phyloP scores from a whole-genome alignment of 2,888 invertebrate species.

The Folsomia manolachei region DNA sequence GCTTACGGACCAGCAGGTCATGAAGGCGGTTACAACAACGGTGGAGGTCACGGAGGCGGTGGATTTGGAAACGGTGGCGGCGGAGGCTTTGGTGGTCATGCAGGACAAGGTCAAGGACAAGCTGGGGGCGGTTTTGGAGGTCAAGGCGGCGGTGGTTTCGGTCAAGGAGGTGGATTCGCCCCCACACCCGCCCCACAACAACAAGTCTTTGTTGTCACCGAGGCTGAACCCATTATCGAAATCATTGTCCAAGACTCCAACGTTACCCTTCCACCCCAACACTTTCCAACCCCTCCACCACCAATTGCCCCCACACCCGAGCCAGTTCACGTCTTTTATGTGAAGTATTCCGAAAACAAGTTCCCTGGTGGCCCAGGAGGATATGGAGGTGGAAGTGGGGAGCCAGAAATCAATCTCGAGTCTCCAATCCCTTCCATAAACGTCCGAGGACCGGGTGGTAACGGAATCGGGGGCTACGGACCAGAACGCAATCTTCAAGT shows the following conservation, averaged over 20 bases:
- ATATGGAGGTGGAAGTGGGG: slow-evolving; percentile 16
- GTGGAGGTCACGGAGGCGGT: background rate
- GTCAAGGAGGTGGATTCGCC: background rate
- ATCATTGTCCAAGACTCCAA: slow-evolving; percentile 89
- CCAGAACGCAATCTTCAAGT: background rate
- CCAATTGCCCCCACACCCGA: slow-evolving; percentile 65
- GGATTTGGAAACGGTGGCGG: background rate
- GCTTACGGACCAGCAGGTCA: background rate
- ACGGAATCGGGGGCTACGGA: slow-evolving; percentile 10
- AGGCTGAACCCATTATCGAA: slow-evolving; percentile 77
- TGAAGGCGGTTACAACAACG: background rate
- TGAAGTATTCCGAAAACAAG: slow-evolving; percentile 79
- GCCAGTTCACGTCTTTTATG: slow-evolving; percentile 85
- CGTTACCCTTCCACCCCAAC: slow-evolving; percentile 68
- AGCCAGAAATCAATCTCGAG: slow-evolving; percentile 45
- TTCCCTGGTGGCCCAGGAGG: slow-evolving; percentile 56
- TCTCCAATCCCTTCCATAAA: slow-evolving; percentile 43
- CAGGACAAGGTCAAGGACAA: background rate
- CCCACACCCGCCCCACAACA: background rate
- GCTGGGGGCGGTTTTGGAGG: background rate
- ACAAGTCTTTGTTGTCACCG: slow-evolving; percentile 30
- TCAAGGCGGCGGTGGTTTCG: background rate
- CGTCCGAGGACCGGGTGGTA: slow-evolving; percentile 38
- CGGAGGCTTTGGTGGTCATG: background rate
- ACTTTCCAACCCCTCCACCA: slow-evolving; percentile 57